A percentile compares a stretch with the other conserved stretches of the same genome.
phyloP scores from a whole-genome alignment of 2,113 vertebrate genomes.

The Oxygymnocypris stewartii region DNA sequence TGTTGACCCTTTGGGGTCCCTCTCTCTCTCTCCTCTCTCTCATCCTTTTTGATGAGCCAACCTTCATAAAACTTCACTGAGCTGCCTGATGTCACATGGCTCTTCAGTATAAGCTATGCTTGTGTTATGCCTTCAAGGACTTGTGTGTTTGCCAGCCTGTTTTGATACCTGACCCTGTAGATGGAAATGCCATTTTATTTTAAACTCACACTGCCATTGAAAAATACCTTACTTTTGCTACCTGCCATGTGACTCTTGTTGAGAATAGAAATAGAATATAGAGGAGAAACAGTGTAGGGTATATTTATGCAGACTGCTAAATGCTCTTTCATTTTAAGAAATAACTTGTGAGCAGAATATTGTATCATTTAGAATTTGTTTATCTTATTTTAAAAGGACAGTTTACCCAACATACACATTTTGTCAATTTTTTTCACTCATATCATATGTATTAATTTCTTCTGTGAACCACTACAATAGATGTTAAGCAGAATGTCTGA shows the following conservation, averaged over 20 bases:
- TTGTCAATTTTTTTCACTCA: not conserved
- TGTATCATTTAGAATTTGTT: not conserved
- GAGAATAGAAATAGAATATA: conserved; percentile 4
- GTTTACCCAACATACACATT: not conserved
- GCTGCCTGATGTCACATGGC: conserved; percentile 60
- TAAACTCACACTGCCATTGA: not conserved
- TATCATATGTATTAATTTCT: not conserved
- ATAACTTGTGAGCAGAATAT: not conserved
- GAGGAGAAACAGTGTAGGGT: not conserved
- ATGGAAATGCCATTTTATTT: conserved; percentile 22
- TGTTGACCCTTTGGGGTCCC: conserved; percentile 20
- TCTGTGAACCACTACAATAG: not conserved
- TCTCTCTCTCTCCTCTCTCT: conserved; percentile 15
- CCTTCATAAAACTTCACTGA: conserved; percentile 39
- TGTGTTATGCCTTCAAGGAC: conserved; percentile 26
- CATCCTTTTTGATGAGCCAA: conserved; percentile 51
- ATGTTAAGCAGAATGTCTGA: not conserved
- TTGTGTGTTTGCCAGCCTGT: conserved; percentile 60
- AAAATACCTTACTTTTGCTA: not conserved
- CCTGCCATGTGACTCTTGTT: not conserved
- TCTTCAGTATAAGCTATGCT: conserved; percentile 51
- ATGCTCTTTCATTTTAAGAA: not conserved
- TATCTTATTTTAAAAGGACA: not conserved
- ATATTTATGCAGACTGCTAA: not conserved
- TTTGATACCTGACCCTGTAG: conserved; percentile 25